Conservation (phyloP, 2,113 vertebrate species). For the Sapajus apella region DNA sequence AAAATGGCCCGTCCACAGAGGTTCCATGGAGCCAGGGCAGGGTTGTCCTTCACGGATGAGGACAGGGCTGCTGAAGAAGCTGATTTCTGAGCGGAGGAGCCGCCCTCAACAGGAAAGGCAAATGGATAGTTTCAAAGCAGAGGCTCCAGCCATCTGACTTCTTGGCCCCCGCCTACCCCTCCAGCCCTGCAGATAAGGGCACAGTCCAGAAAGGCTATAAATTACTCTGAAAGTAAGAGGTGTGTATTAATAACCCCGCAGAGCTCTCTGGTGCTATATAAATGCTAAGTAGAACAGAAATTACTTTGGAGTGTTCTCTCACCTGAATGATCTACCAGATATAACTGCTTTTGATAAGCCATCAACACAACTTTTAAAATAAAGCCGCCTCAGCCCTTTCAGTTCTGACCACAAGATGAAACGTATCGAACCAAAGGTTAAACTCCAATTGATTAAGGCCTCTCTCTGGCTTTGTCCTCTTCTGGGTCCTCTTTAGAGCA, state of each 20-base stretch:
- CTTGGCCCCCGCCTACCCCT: neutral
- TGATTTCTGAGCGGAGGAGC: neutral
- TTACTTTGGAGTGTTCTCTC: neutral
- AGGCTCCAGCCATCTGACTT: rapidly evolving
- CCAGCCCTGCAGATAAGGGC: neutral
- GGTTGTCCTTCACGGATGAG: rapidly evolving
- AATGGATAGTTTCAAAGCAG: neutral
- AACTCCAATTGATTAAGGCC: slow-evolving; percentile 64
- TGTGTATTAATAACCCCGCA: neutral
- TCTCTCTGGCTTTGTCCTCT: slow-evolving; percentile 40
- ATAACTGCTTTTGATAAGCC: slow-evolving; percentile 24
- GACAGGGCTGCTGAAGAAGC: neutral
- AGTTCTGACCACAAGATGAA: slow-evolving; percentile 59
- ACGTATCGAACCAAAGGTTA: slow-evolving; percentile 33
- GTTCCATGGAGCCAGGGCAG: rapidly evolving
- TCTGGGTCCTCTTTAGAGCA: slow-evolving; percentile 32
- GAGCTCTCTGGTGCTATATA: neutral
- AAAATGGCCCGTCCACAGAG: neutral
- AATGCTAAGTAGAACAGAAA: slow-evolving; percentile 24
- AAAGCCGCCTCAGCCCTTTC: neutral
- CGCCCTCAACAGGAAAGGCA: neutral
- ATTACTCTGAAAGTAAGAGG: neutral
- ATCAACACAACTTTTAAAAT: neutral
- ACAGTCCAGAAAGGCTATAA: neutral
- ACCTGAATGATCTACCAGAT: rapidly evolving